Conservation (phyloP, 2,113 vertebrate species). For the Proterorhinus semilunaris region DNA sequence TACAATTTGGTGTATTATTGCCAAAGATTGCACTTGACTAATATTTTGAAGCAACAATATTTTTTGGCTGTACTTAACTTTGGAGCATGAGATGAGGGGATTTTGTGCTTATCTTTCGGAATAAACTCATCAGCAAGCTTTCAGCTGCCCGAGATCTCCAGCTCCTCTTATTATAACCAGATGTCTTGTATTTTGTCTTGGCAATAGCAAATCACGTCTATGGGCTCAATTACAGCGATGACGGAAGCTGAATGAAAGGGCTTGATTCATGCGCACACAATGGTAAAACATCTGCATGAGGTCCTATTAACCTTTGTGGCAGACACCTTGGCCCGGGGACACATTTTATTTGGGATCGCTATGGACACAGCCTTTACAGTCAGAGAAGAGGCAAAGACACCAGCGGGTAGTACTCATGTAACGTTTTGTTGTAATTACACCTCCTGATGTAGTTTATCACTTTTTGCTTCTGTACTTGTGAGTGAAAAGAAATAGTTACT, state of each 20-base stretch:
- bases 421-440: no score
- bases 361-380: slow-evolving; percentile 43
- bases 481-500: no score
- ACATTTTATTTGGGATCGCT: slow-evolving; percentile 60
- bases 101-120: slow-evolving; percentile 64
- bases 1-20: no score
- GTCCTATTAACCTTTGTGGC: slow-evolving; percentile 66
- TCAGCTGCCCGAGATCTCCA: slow-evolving; percentile 62
- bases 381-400: slow-evolving; percentile 28
- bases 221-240: slow-evolving; percentile 72
- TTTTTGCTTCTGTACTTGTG: no score
- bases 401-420: no score
- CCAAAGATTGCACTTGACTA: background rate
- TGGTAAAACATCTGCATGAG: slow-evolving; percentile 72
- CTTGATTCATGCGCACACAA: slow-evolving; percentile 66
- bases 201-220: slow-evolving; percentile 62
- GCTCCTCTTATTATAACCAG: slow-evolving; percentile 75
- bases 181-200: slow-evolving; percentile 74
- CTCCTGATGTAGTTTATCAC: no score
- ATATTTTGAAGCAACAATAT: slow-evolving; percentile 19
- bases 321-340: slow-evolving; percentile 57
- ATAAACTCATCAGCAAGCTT: slow-evolving; percentile 61
- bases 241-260: slow-evolving; percentile 68
- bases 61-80: slow-evolving; percentile 36
- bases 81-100: slow-evolving; percentile 48